Evolutionary conservation across 2,888 invertebrate genomes (phyloP).

Genomic region (Thera britannica): DNA sequence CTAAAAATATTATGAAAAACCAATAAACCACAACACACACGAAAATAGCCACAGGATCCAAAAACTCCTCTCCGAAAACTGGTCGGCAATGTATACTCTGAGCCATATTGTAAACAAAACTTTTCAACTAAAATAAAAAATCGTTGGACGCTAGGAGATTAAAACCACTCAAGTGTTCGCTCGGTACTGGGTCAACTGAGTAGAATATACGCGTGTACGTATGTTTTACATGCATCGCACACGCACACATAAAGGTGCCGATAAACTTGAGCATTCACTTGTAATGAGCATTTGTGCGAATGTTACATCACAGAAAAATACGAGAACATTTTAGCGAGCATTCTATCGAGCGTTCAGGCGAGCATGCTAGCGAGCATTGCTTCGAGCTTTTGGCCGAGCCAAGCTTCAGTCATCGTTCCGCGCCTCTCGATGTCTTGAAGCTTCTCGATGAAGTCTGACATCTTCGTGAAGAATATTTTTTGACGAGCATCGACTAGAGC

Average conservation of each 20-base stretch:
- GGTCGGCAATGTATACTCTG: conserved; percentile 48
- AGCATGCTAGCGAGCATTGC: no score
- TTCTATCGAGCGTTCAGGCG: no score
- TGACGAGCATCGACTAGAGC: no score
- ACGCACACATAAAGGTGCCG: conserved; percentile 16
- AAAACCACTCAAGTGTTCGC: conserved; percentile 48
- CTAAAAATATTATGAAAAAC: conserved; percentile 26
- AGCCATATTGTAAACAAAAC: conserved; percentile 50
- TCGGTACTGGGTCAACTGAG: conserved; percentile 51
- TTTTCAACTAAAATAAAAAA: conserved; percentile 20
- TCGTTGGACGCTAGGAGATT: conserved; percentile 48
- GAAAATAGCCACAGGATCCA: conserved; percentile 42
- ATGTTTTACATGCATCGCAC: conserved; percentile 29
- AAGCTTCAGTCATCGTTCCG: no score
- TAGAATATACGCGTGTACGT: conserved; percentile 47
- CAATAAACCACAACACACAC: conserved; percentile 56
- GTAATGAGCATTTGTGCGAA: no score
- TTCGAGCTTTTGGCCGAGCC: no score
- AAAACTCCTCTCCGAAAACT: conserved; percentile 42
- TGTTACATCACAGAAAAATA: no score
- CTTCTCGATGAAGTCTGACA: no score
- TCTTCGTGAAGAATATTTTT: no score
- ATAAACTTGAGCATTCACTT: no score
- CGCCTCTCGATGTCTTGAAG: no score
- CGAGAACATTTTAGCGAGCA: no score